A percentile compares a stretch with the other conserved stretches of the same genome.
Conservation (phyloP, 2,888 invertebrate species). For the Lysandra bellargus region DNA sequence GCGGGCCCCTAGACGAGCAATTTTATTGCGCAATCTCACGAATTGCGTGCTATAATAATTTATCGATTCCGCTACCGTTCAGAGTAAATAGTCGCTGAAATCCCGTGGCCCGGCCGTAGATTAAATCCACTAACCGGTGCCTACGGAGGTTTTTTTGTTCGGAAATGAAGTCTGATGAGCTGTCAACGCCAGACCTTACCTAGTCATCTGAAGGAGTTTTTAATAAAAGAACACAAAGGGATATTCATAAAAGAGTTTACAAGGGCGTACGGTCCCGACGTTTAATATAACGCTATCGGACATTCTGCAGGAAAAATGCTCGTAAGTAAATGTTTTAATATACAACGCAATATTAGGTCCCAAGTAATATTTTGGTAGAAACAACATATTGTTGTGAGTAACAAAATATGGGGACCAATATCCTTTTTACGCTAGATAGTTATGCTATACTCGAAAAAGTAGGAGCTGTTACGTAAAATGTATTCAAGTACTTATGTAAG, state of each 20-base stretch:
- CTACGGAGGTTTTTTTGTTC: background rate
- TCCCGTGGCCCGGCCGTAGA: background rate
- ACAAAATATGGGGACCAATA: background rate
- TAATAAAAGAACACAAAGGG: slow-evolving; percentile 24
- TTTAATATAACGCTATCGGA: slow-evolving; percentile 27
- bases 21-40: no score
- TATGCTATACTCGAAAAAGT: background rate
- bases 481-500: no score
- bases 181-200: slow-evolving; percentile 42
- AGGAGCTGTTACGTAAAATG: background rate
- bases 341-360: slow-evolving; percentile 3
- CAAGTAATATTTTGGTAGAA: background rate
- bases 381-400: background rate
- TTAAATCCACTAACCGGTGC: slow-evolving; percentile 22
- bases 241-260: slow-evolving; percentile 27
- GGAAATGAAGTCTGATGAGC: slow-evolving; percentile 41
- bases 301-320: slow-evolving; percentile 15
- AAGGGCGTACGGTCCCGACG: slow-evolving; percentile 10
- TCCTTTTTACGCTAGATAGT: background rate
- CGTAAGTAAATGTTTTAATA: slow-evolving; percentile 19
- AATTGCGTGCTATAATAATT: no score
- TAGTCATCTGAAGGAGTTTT: slow-evolving; percentile 21
- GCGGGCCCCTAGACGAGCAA: no score
- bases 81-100: background rate
- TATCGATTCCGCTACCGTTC: background rate